phyloP scores from a whole-genome alignment of 2,888 invertebrate species.

The Pandemis cinnamomeana region DNA sequence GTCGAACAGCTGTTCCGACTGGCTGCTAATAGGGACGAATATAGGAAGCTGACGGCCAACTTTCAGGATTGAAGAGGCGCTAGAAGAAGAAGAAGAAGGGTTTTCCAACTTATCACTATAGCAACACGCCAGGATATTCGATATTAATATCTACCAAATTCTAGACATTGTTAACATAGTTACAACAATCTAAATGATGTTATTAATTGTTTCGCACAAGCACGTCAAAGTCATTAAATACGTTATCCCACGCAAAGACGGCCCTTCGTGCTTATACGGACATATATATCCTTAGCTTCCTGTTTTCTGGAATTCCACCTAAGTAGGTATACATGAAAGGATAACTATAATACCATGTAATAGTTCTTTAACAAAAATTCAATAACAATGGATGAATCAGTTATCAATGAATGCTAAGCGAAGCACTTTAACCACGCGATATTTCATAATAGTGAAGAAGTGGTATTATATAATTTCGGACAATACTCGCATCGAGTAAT shows the following conservation, averaged over 20 bases:
- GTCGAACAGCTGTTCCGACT: too few species aligned
- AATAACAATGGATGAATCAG: slow-evolving; percentile 5
- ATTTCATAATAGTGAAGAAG: slow-evolving; percentile 27
- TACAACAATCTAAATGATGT: background rate
- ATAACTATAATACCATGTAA: background rate
- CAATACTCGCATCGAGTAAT: slow-evolving; percentile 12
- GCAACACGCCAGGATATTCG: background rate
- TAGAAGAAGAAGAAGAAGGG: too few species aligned
- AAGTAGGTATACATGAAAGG: background rate
- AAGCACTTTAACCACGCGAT: slow-evolving; percentile 20
- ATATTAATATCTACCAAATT: background rate
- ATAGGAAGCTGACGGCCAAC: too few species aligned
- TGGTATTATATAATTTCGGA: slow-evolving; percentile 22
- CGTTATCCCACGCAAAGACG: background rate
- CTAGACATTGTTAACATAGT: background rate
- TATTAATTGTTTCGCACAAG: background rate
- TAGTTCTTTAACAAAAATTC: slow-evolving; percentile 3
- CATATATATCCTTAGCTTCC: background rate
- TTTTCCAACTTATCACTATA: background rate
- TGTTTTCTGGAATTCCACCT: background rate
- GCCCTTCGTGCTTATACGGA: background rate
- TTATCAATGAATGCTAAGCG: slow-evolving; percentile 3
- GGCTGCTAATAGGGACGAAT: too few species aligned
- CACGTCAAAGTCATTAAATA: background rate
- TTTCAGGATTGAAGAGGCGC: too few species aligned